Evolutionary conservation across 2,888 invertebrate species (phyloP).

Genomic region (Drosophila peninsularis): DNA sequence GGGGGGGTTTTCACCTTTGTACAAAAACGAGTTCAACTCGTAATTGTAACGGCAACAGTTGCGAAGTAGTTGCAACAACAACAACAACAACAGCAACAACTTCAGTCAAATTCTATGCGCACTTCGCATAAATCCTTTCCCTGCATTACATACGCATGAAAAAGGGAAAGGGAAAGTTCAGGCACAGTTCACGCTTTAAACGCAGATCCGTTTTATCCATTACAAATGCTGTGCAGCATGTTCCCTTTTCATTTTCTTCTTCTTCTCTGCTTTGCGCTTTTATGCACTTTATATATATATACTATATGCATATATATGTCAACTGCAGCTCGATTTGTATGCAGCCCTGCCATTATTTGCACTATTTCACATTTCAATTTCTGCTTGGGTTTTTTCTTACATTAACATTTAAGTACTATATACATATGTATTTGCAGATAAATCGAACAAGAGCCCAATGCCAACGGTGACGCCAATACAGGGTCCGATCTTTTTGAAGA

Average conservation of each 20-base stretch:
- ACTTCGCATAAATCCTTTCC: conserved; percentile 19
- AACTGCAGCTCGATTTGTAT: conserved; percentile 71
- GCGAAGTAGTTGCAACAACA: conserved; percentile 35
- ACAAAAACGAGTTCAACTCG: conserved; percentile 59
- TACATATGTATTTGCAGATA: conserved; percentile 49
- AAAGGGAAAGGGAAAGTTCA: conserved; percentile 53
- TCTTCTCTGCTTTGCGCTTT: background rate
- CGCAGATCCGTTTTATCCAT: conserved; percentile 42
- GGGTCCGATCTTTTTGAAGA: conserved; percentile 94
- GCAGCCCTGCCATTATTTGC: conserved; percentile 65
- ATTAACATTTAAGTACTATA: background rate
- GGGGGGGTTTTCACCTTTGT: conserved; percentile 55
- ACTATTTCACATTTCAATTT: conserved; percentile 21
- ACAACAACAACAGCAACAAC: background rate
- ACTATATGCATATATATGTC: conserved; percentile 51
- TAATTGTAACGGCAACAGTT: conserved; percentile 60
- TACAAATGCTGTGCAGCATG: conserved; percentile 64
- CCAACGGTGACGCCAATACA: conserved; percentile 93
- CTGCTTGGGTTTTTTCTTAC: conserved; percentile 44
- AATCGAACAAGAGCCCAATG: conserved; percentile 67
- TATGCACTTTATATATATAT: conserved; percentile 30
- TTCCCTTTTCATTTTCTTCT: conserved; percentile 10
- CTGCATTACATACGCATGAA: conserved; percentile 25
- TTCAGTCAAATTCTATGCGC: conserved; percentile 46
- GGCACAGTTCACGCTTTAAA: conserved; percentile 12